These are phyloP conservation scores for Teinopalpus imperialis DNA, from an alignment of 2,888 invertebrate species.

Conservation along the genomic window DNA sequence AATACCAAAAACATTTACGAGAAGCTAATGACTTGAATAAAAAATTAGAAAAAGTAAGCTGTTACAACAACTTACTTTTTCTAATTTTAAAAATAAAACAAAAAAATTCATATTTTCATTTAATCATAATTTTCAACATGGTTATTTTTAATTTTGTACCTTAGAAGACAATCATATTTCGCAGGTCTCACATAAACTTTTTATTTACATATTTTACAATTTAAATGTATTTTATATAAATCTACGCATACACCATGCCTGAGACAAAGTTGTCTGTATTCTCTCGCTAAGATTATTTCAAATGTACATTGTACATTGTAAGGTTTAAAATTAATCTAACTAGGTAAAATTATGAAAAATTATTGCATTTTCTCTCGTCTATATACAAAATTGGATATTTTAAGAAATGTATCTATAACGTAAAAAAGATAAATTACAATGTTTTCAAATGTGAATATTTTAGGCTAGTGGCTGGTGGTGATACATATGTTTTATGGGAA, in stretches of 20 bases:
- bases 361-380: conserved; percentile 67
- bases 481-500: neutral
- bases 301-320: conserved; percentile 75
- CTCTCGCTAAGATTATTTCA: conserved; percentile 70
- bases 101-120: conserved; percentile 74
- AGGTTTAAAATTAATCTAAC: conserved; percentile 60
- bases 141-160: conserved; percentile 80
- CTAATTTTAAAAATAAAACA: too few relatives aligned
- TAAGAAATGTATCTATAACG: conserved; percentile 18
- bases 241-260: conserved; percentile 46
- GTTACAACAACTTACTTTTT: too few relatives aligned
- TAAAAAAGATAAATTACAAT: neutral
- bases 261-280: conserved; percentile 49
- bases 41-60: too few relatives aligned
- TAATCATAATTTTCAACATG: conserved; percentile 81
- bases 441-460: conserved; percentile 13
- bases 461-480: neutral
- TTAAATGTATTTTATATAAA: conserved; percentile 67
- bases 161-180: conserved; percentile 81
- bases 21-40: too few relatives aligned
- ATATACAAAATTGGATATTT: conserved; percentile 45
- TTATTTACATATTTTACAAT: conserved; percentile 80
- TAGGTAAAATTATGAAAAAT: conserved; percentile 72
- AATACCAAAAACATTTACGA: too few relatives aligned
- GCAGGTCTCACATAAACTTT: conserved; percentile 71